These are phyloP conservation scores for Clupea harengus DNA, from an alignment of 2,113 vertebrate species.

Conservation along the genomic window DNA sequence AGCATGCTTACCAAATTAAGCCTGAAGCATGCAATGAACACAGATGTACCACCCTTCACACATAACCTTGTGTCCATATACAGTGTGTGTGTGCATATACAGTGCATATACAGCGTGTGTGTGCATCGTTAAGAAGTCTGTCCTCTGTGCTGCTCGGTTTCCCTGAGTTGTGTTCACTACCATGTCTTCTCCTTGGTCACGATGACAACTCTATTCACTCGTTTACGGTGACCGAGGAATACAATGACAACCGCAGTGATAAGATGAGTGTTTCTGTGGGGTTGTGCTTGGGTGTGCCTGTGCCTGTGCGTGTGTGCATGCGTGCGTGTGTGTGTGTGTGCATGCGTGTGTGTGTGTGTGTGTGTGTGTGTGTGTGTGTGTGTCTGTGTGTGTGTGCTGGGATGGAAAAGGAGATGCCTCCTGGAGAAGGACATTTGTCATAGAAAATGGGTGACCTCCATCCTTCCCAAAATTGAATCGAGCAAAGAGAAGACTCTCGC, in stretches of 20 bases:
- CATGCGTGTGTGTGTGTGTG: background rate
- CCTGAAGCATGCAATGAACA: slow-evolving; percentile 42
- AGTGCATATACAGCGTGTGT: background rate
- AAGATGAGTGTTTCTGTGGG: background rate
- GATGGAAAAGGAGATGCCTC: too few species aligned
- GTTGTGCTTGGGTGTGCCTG: background rate
- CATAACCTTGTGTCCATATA: slow-evolving; percentile 27
- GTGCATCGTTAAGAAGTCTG: background rate
- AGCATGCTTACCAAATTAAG: slow-evolving; percentile 48
- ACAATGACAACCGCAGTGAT: background rate
- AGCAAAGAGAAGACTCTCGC: background rate
- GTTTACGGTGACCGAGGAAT: background rate
- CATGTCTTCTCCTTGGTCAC: background rate
- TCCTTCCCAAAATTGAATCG: background rate
- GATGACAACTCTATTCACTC: background rate
- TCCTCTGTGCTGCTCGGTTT: too few species aligned
- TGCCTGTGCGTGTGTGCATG: too few species aligned
- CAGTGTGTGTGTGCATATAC: background rate
- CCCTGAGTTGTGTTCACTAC: background rate
- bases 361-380: background rate
- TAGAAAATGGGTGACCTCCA: background rate
- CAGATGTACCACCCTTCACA: slow-evolving; percentile 40
- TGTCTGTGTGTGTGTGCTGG: background rate
- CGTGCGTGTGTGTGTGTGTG: background rate
- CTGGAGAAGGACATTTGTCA: too few species aligned